Evolutionary conservation across 2,113 vertebrate species (phyloP), one percentile per base, ranked within the genome.

Genomic region (Macaca fascicularis): DNA sequence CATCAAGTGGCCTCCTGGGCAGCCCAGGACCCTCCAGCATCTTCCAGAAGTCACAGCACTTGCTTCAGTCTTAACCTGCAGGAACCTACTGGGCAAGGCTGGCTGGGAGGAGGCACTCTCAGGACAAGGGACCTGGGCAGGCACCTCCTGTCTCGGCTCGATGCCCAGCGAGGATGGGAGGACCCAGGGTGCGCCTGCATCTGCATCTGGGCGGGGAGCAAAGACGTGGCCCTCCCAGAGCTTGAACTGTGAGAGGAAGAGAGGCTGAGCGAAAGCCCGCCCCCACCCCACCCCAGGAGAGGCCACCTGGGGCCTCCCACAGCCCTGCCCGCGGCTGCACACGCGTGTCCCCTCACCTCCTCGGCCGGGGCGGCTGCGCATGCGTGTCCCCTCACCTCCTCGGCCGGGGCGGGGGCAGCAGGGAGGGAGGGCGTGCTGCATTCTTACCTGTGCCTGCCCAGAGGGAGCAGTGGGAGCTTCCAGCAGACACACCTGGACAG

Each of bases 111-210:
- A 43, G 43, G 64, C 38, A 75, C 17, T n/a, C 50, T 16, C 1
- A 10, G 2, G 9, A 5, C 0, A 0, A 50, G 59, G 3, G 30
- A 38, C 59, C 13, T 14, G 20, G 25, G 48, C 17, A 4, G 79
- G 78, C 1, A 8, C 79, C 22, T 43, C n/a, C 30, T 64, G 27
- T 64, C 61, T 30, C 2, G 11, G 12, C 27, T 30, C 27, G 0
- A 64, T 0, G 5, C 61, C 61, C 61, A 3, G 27, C 1, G 27
- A 64, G 27, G 61, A 64, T 3, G 6, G 6, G 67, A 4, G 30
- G 67, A 35, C 30, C 14, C 32, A 69, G 67, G 59, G 8, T 20
- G 19, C 8, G 4, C n/a, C 69, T 38, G 69, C 35, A 45, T 48
- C 43, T 25, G 43, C 3, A 1, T 7, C 32, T 12, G 32, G 19